A percentile compares a stretch with the other conserved stretches of the same genome.
Conservation (phyloP, 2,888 invertebrate genomes). For the Agrotis exclamationis region DNA sequence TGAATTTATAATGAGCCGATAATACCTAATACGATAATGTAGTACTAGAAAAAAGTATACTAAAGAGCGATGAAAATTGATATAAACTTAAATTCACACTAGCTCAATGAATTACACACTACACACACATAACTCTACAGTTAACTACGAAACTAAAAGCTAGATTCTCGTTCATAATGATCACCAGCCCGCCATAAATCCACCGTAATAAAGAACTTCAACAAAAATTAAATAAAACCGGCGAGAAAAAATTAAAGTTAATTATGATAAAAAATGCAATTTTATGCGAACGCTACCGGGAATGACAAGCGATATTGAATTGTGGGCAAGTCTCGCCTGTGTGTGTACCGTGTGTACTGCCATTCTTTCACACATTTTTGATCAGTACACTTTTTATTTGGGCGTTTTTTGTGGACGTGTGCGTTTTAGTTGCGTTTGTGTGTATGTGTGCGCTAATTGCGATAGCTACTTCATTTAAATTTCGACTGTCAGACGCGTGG, state of each 20-base stretch:
- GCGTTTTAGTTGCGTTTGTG: conserved; percentile 74
- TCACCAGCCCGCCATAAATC: not conserved
- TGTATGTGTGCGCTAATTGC: conserved; percentile 85
- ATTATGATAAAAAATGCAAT: conserved; percentile 62
- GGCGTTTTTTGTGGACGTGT: conserved; percentile 75
- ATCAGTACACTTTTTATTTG: conserved; percentile 88
- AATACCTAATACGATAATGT: too few relatives aligned
- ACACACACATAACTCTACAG: too few relatives aligned
- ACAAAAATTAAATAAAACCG: conserved; percentile 24
- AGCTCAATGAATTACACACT: conserved; percentile 4
- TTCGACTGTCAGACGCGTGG: conserved; percentile 85
- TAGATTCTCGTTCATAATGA: not conserved
- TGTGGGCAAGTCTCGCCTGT: conserved; percentile 78
- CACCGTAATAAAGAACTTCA: conserved; percentile 25
- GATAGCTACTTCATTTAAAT: conserved; percentile 91
- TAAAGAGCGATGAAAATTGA: not conserved
- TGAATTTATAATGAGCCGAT: not conserved
- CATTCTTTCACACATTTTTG: conserved; percentile 90
- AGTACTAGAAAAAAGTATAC: too few relatives aligned
- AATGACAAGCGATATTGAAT: conserved; percentile 90
- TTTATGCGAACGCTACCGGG: conserved; percentile 81
- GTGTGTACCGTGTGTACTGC: conserved; percentile 80
- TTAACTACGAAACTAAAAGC: not conserved
- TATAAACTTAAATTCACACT: not conserved
- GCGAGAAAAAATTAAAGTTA: conserved; percentile 31